A percentile compares a stretch with the other conserved stretches of the same genome.
Evolutionary conservation across 2,888 invertebrate genomes (phyloP).

Genomic region (Euplexia lucipara): DNA sequence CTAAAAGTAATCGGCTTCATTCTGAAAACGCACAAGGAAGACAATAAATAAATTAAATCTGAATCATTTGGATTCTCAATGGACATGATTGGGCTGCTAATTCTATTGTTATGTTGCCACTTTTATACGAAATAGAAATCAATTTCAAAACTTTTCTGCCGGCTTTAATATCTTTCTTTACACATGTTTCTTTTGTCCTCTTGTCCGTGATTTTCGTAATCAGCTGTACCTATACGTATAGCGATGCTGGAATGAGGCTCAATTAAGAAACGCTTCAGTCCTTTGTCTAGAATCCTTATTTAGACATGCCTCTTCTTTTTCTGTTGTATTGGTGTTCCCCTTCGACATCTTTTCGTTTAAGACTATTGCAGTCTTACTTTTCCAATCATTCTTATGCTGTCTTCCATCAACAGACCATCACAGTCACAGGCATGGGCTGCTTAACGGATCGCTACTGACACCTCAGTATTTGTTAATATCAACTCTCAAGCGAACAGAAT

Average conservation of each 20-base stretch:
- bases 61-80: constrained; percentile 34
- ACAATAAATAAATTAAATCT: constrained; percentile 30
- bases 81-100: constrained; percentile 46
- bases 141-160: constrained; percentile 66
- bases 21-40: constrained; percentile 32
- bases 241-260: background rate
- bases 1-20: constrained; percentile 15
- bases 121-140: constrained; percentile 60
- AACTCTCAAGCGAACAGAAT: constrained; percentile 5
- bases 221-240: too few species aligned
- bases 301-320: constrained; percentile 3
- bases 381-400: background rate
- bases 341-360: too few species aligned
- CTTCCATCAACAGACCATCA: background rate
- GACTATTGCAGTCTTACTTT: background rate
- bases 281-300: background rate
- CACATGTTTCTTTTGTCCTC: constrained; percentile 24
- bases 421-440: background rate
- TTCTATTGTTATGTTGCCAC: constrained; percentile 51
- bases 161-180: constrained; percentile 29
- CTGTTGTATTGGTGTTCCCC: too few species aligned
- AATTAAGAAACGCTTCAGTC: background rate
- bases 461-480: background rate
- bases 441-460: background rate
- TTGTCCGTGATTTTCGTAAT: constrained; percentile 28